These are phyloP conservation scores for Leptinotarsa defecta DNA, from an alignment of 1,140 invertebrate species.

Conservation along the genomic window DNA sequence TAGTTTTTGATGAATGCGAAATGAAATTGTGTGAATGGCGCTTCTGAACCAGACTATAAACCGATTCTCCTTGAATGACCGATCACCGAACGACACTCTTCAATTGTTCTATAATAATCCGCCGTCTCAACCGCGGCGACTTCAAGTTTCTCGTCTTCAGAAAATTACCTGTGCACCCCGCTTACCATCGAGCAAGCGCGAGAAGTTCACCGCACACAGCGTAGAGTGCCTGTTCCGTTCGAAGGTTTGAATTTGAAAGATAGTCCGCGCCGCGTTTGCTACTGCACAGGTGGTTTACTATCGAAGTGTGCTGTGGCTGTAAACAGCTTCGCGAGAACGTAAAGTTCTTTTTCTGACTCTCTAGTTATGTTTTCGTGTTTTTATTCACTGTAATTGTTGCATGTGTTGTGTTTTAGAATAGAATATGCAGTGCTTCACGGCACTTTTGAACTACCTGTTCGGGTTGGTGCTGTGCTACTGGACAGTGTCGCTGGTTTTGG, in stretches of 20 bases:
- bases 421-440: constrained; percentile 30
- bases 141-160: background rate
- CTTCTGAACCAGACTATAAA: no score
- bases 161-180: background rate
- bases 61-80: no score
- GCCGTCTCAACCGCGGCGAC: background rate
- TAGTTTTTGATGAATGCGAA: no score
- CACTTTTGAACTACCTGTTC: constrained; percentile 31
- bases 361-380: constrained; percentile 33
- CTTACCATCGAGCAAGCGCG: background rate
- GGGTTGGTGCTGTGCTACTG: constrained; percentile 31
- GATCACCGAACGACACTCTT: no score
- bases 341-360: background rate
- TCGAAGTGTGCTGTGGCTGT: background rate
- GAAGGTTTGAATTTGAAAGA: background rate
- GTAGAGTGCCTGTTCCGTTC: background rate
- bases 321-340: background rate
- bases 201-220: background rate
- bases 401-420: constrained; percentile 30
- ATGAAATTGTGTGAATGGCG: no score
- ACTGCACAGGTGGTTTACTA: background rate
- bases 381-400: constrained; percentile 16
- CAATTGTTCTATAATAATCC: background rate
- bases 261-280: background rate
- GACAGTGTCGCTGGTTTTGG: constrained; percentile 31